phyloP scores from a whole-genome alignment of 2,797 vertebrate genomes.

The Chanos chanos region DNA sequence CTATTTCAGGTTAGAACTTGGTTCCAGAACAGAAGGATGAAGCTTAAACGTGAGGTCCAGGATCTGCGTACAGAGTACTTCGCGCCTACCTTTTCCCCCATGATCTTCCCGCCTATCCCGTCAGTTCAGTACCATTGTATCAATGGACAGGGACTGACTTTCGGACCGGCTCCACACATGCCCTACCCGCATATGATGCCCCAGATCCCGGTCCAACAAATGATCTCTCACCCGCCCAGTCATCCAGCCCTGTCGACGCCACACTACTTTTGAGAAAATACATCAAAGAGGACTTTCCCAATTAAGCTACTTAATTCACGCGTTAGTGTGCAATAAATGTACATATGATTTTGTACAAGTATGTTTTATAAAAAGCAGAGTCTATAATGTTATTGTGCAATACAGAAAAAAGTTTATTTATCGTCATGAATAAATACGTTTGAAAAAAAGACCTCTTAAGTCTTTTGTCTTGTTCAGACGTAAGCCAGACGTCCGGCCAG shows the following conservation, averaged over 20 bases:
- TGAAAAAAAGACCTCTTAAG: no score
- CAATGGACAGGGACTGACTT: conserved; percentile 47
- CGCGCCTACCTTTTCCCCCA: conserved; percentile 40
- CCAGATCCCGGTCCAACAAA: conserved; percentile 38
- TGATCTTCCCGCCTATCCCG: conserved; percentile 49
- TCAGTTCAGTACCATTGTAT: conserved; percentile 53
- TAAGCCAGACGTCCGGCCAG: no score
- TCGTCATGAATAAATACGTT: conserved; percentile 41
- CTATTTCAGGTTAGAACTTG: conserved; percentile 80
- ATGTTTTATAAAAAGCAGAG: conserved; percentile 22
- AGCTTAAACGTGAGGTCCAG: conserved; percentile 81
- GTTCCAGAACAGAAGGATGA: conserved; percentile 90
- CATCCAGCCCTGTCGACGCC: conserved; percentile 44
- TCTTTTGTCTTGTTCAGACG: no score
- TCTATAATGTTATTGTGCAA: conserved; percentile 5
- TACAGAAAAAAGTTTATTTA: conserved; percentile 42
- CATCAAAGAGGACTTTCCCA: conserved; percentile 4
- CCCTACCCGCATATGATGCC: conserved; percentile 21
- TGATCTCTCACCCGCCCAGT: conserved; percentile 24
- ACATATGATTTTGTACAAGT: conserved; percentile 32
- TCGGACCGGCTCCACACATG: not conserved
- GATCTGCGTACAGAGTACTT: conserved; percentile 62
- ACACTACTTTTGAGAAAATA: conserved; percentile 54
- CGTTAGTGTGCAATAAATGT: conserved; percentile 42
- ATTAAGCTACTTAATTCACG: conserved; percentile 52